phyloP scores from a whole-genome alignment of 2,888 invertebrate species.

The Spilosoma lubricipeda region DNA sequence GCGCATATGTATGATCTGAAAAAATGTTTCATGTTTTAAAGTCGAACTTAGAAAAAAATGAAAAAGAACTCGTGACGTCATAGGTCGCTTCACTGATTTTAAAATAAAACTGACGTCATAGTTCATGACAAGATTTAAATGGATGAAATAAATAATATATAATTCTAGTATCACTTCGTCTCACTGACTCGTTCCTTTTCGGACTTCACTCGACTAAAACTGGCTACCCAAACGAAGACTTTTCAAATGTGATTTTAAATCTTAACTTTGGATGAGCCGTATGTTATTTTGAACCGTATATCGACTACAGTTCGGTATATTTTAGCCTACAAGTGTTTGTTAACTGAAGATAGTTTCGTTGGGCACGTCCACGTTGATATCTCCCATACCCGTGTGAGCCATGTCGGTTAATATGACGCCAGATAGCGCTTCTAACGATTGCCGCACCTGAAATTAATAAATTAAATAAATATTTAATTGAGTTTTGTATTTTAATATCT shows the following conservation, averaged over 20 bases:
- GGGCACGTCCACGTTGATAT: slow-evolving; percentile 64
- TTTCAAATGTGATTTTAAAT: slow-evolving; percentile 12
- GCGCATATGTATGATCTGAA: background rate
- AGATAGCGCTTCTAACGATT: slow-evolving; percentile 92
- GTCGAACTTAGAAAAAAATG: background rate
- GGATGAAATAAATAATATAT: slow-evolving; percentile 22
- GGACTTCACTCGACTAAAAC: slow-evolving; percentile 14
- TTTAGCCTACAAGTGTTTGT: slow-evolving; percentile 46
- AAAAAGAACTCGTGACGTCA: no score
- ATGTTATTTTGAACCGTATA: slow-evolving; percentile 10
- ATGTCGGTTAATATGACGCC: slow-evolving; percentile 86
- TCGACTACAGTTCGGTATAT: slow-evolving; percentile 7
- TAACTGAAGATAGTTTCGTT: slow-evolving; percentile 80
- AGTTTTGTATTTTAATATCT: no score
- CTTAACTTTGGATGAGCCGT: slow-evolving; percentile 9
- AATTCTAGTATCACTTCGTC: slow-evolving; percentile 31
- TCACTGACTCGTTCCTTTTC: slow-evolving; percentile 14
- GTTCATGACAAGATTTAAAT: slow-evolving; percentile 3
- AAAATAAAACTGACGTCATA: background rate
- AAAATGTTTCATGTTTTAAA: background rate
- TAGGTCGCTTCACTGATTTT: slow-evolving; percentile 10
- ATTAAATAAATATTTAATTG: no score
- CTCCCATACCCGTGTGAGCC: slow-evolving; percentile 61
- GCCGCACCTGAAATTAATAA: slow-evolving; percentile 88
- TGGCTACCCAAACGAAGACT: slow-evolving; percentile 18